phyloP scores from a whole-genome alignment of 64 coral and sea anemone species.

The Stichodactyla helianthus region DNA sequence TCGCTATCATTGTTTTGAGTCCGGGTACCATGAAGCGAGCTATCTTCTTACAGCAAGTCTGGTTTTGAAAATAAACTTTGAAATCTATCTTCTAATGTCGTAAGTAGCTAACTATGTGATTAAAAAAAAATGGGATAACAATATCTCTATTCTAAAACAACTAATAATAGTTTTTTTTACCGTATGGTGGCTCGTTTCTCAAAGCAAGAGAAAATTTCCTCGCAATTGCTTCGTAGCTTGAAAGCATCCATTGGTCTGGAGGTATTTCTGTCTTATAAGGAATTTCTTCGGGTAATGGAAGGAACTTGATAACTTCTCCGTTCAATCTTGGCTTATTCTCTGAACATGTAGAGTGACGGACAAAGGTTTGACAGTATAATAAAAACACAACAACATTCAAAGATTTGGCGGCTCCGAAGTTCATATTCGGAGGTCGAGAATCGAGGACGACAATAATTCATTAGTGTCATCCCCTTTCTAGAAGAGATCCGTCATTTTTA shows the following conservation, averaged over 20 bases:
- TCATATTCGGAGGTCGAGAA: conserved; percentile 12
- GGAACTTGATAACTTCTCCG: conserved; percentile 41
- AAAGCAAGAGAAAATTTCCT: conserved; percentile 31
- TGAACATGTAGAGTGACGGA: neutral
- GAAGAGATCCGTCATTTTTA: conserved; percentile 21
- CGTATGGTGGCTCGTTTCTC: conserved; percentile 36
- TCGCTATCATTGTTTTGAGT: neutral
- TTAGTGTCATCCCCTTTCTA: neutral
- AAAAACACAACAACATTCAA: conserved; percentile 7
- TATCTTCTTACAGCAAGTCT: neutral
- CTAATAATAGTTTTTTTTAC: conserved; percentile 14
- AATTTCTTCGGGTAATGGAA: conserved; percentile 24
- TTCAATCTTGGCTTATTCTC: neutral
- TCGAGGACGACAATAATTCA: neutral
- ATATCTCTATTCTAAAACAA: conserved; percentile 6
- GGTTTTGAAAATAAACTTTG: conserved; percentile 14
- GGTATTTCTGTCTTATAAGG: conserved; percentile 33
- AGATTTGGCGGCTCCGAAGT: neutral
- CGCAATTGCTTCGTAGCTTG: conserved; percentile 37
- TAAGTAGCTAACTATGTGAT: neutral
- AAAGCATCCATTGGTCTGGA: conserved; percentile 41
- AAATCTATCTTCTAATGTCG: neutral
- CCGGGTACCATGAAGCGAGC: neutral
- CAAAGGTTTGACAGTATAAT: neutral
- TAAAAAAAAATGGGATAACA: neutral